Conservation (phyloP, 2,888 invertebrate genomes). For the Nematopogon swammerdamellus region DNA sequence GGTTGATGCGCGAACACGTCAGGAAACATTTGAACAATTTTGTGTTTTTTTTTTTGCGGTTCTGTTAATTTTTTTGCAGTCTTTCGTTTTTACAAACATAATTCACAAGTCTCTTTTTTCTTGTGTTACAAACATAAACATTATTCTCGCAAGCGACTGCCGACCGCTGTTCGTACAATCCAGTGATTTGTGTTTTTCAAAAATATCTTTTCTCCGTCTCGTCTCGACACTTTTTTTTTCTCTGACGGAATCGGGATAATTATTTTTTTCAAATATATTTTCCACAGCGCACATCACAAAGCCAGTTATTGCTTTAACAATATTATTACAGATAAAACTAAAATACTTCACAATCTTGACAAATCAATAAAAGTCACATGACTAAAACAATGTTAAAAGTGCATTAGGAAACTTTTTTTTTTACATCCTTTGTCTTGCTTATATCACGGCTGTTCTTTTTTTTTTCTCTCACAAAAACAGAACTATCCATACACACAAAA, state of each 20-base stretch:
- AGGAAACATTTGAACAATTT: slow-evolving; percentile 15
- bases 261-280: slow-evolving; percentile 11
- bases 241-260: slow-evolving; percentile 11
- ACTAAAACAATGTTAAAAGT: too few relatives aligned
- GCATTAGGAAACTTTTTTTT: too few relatives aligned
- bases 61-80: slow-evolving; percentile 27
- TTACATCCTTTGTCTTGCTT: too few relatives aligned
- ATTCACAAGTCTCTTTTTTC: slow-evolving; percentile 43
- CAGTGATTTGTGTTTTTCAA: slow-evolving; percentile 39
- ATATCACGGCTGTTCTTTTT: too few relatives aligned
- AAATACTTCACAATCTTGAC: too few relatives aligned
- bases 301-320: background rate
- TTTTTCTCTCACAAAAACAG: too few relatives aligned
- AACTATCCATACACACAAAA: too few relatives aligned
- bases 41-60: slow-evolving; percentile 40
- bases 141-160: slow-evolving; percentile 12
- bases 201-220: slow-evolving; percentile 35
- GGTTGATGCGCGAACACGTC: background rate
- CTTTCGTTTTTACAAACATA: slow-evolving; percentile 28
- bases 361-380: too few relatives aligned
- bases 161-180: slow-evolving; percentile 30
- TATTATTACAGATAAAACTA: background rate
- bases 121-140: slow-evolving; percentile 31
- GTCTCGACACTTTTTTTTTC: slow-evolving; percentile 13
- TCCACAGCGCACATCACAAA: slow-evolving; percentile 11